These are phyloP conservation scores for Drosophila gaucha DNA, from an alignment of 2,888 invertebrate species.

Conservation along the genomic window DNA sequence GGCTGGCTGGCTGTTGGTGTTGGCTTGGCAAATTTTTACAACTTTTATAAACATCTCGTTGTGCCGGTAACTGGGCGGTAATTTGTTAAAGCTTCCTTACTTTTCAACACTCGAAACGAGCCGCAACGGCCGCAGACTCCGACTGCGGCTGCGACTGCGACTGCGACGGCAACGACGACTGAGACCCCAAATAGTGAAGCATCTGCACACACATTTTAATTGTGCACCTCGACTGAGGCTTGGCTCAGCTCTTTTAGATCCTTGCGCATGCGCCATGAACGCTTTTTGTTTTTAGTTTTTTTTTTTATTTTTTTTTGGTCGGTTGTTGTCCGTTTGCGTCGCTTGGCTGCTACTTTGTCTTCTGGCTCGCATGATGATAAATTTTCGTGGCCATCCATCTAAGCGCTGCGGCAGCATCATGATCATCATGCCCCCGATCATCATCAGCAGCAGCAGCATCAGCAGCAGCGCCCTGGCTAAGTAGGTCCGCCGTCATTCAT, in stretches of 20 bases:
- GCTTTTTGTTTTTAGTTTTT: background rate
- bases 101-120: constrained; percentile 81
- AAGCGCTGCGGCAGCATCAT: constrained; percentile 40
- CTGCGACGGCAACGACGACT: background rate
- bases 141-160: background rate
- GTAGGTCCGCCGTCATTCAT: constrained; percentile 64
- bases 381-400: constrained; percentile 68
- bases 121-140: constrained; percentile 18
- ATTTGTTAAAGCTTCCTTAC: constrained; percentile 84
- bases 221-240: constrained; percentile 57
- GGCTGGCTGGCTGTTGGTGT: constrained; percentile 42
- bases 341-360: constrained; percentile 67
- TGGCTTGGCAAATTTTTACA: constrained; percentile 75
- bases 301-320: background rate
- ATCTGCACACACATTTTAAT: constrained; percentile 51
- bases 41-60: constrained; percentile 66
- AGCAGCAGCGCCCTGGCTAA: constrained; percentile 57
- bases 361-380: constrained; percentile 65
- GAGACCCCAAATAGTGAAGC: constrained; percentile 28
- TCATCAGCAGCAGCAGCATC: constrained; percentile 33
- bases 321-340: constrained; percentile 1
- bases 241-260: constrained; percentile 51
- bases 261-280: constrained; percentile 62
- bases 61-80: constrained; percentile 80
- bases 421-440: constrained; percentile 22